Evolutionary conservation across 2,113 vertebrate genomes (phyloP), one percentile per base, ranked within the genome.

Genomic region (Desmodus rotundus): DNA sequence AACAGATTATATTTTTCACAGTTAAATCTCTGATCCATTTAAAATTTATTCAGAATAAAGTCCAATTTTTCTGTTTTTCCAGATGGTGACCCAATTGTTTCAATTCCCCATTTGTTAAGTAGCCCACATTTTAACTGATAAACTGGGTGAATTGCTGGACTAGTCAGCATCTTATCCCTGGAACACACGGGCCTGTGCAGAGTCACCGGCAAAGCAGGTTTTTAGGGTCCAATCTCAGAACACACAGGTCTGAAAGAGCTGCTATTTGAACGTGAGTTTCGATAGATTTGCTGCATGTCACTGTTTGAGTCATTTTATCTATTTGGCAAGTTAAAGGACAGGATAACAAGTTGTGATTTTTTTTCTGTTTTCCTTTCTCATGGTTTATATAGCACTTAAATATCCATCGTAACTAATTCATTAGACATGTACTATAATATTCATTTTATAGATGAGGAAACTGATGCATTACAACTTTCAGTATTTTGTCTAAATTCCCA

Each of bases 311-410:
- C 41, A 47, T 20, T 70, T 61, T 52, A 22, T 93, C 87, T 91
- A 50, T 86, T 68, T 89, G 61, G 31, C 5, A 0, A 92, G 80
- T 54, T 80, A 13, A 4, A 63, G 24, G 58, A 50, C 22, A 84
- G 13, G 26, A 87, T 90, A 68, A 88, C 3, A 11, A 52, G 17
- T 28, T 73, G 3, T 20, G 36, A 82, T 36, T 80, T 31, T 76
- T 28, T 76, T 92, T 36, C 88, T 74, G 45, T 73, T 96, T 87
- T 61, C 45, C 47, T 61, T 94, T 96, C 87, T 94, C 94, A 83
- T 68, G 81, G 73, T 56, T 87, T 85, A 81, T 36, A 67, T 33
- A 81, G 61, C 77, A 82, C 43, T n/a, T 74, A n/a, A 3, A 14
- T n/a, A 84, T 61, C 58, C 20, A 26, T 88, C 67, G 11, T 45